These are phyloP conservation scores for Alces alces DNA, from an alignment of 2,113 vertebrate species.

Conservation along the genomic window DNA sequence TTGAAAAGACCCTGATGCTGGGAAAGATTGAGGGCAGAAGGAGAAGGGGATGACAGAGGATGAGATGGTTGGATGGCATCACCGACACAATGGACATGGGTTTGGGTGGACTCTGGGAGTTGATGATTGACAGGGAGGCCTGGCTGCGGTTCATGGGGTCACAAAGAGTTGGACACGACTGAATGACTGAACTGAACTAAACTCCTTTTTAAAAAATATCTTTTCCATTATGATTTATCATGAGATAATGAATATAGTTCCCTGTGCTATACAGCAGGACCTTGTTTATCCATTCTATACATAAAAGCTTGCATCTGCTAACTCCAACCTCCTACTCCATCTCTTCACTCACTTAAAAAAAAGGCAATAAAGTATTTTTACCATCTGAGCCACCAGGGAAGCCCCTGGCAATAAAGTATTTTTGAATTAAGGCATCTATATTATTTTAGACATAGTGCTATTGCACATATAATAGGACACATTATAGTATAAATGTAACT, in stretches of 20 bases:
- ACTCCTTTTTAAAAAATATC: background rate
- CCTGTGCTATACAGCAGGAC: background rate
- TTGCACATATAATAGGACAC: background rate
- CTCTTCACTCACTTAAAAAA: background rate
- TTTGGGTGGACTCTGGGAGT: too few species aligned
- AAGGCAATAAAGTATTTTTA: background rate
- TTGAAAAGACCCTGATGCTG: too few species aligned
- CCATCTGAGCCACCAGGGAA: background rate
- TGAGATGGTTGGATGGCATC: too few species aligned
- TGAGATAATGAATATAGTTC: background rate
- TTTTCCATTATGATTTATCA: background rate
- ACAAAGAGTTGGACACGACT: too few species aligned
- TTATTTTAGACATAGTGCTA: background rate
- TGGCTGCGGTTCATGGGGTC: too few species aligned
- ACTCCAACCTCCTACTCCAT: background rate
- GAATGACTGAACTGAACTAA: too few species aligned
- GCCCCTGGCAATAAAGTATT: background rate
- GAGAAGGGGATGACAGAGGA: too few species aligned
- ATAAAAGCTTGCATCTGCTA: background rate
- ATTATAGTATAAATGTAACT: background rate
- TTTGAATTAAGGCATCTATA: background rate
- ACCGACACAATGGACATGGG: too few species aligned
- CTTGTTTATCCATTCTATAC: background rate
- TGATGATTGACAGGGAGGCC: too few species aligned
- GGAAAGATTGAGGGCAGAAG: too few species aligned